phyloP scores from a whole-genome alignment of 2,797 vertebrate species.

The Neostethus bicornis region DNA sequence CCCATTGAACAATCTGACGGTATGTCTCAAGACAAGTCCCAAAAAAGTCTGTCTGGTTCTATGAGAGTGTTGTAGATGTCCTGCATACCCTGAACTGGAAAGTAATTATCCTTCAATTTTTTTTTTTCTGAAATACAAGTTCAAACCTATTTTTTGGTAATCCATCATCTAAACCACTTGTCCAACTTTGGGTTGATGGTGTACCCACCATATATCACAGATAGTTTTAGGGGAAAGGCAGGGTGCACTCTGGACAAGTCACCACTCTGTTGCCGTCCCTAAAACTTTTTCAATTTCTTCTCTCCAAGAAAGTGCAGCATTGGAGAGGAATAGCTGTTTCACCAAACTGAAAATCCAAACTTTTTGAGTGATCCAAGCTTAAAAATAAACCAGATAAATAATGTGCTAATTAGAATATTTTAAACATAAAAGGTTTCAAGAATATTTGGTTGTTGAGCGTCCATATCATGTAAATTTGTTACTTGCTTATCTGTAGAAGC shows the following conservation, averaged over 20 bases:
- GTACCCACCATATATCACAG: too few relatives aligned
- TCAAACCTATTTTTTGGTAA: too few relatives aligned
- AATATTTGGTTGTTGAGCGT: conserved; percentile 57
- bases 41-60: conserved; percentile 42
- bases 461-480: conserved; percentile 37
- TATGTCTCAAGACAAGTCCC: conserved; percentile 50
- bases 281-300: too few relatives aligned
- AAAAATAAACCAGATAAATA: conserved; percentile 35
- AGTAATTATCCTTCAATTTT: background rate
- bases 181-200: too few relatives aligned
- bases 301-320: conserved; percentile 17
- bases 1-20: conserved; percentile 70
- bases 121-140: too few relatives aligned
- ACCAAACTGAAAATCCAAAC: background rate
- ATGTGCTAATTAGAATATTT: conserved; percentile 52
- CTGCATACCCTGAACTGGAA: conserved; percentile 19
- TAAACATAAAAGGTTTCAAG: conserved; percentile 38
- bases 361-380: conserved; percentile 14
- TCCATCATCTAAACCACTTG: too few relatives aligned
- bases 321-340: conserved; percentile 6
- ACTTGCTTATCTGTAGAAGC: conserved; percentile 51
- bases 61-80: conserved; percentile 24
- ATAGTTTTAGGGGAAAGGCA: too few relatives aligned
- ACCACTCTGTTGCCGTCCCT: too few relatives aligned
- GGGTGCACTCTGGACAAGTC: too few relatives aligned